Conservation (phyloP, 2,888 invertebrate genomes). For the Eupithecia pulchellata region DNA sequence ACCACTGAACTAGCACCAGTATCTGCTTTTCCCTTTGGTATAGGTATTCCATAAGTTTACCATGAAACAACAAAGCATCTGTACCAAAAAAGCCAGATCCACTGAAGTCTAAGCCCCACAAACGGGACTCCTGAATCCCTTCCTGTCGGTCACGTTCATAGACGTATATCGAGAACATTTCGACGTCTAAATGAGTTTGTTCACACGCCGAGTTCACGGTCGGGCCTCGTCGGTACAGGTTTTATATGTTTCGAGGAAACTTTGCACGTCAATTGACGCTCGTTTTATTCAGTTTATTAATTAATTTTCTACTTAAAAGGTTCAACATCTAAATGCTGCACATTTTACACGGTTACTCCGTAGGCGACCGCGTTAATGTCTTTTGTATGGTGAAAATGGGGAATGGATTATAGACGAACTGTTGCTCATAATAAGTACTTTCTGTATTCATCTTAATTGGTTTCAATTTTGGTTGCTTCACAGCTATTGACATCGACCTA, state of each 20-base stretch:
- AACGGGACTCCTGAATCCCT: conserved; percentile 40
- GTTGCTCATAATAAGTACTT: no score
- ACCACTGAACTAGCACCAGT: no score
- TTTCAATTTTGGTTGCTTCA: not conserved
- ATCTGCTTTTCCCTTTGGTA: no score
- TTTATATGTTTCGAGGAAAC: conserved; percentile 7
- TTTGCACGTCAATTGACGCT: conserved; percentile 3
- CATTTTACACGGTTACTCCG: not conserved
- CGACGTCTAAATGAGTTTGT: conserved; percentile 81
- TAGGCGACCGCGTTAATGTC: not conserved
- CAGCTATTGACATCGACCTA: no score
- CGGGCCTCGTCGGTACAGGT: conserved; percentile 49
- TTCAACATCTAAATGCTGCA: not conserved
- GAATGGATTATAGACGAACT: not conserved
- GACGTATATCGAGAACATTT: conserved; percentile 69
- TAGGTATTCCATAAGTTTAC: no score
- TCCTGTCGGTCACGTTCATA: conserved; percentile 68
- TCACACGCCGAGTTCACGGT: conserved; percentile 74
- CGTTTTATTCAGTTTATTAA: not conserved
- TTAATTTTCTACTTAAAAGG: not conserved
- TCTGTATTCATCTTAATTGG: not conserved
- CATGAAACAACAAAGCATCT: no score
- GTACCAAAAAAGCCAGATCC: not conserved
- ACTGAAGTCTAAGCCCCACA: not conserved
- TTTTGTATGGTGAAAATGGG: not conserved